These are phyloP conservation scores for Pseudomugil gertrudae DNA, from an alignment of 2,797 vertebrate species.

Conservation along the genomic window DNA sequence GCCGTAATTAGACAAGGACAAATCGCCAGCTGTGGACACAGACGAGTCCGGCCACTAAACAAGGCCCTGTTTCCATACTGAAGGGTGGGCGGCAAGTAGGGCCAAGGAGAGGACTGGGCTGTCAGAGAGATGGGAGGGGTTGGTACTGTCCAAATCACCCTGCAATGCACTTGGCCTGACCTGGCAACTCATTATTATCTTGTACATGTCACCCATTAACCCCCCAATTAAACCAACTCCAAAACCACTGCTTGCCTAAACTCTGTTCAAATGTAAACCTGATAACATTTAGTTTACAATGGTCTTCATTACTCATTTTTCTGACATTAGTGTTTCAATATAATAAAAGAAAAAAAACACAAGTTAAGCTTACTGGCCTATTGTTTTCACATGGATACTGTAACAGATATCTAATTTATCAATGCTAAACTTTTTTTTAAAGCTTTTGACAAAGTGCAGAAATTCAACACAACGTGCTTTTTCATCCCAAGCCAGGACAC, in stretches of 20 bases:
- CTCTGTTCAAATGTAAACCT: constrained; percentile 10
- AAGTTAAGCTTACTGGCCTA: neutral
- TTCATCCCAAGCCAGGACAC: constrained; percentile 23
- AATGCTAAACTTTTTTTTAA: constrained; percentile 23
- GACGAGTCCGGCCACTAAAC: constrained; percentile 84
- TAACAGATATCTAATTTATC: constrained; percentile 25
- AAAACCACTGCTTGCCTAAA: constrained; percentile 24
- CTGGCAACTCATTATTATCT: constrained; percentile 77
- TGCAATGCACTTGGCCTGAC: constrained; percentile 45
- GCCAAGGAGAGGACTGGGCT: constrained; percentile 68
- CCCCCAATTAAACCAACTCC: constrained; percentile 20
- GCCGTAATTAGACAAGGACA: constrained; percentile 98
- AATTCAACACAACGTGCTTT: neutral
- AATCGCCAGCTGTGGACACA: constrained; percentile 83
- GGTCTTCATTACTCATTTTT: constrained; percentile 5
- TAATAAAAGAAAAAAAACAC: neutral
- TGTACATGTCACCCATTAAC: constrained; percentile 19
- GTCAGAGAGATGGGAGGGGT: constrained; percentile 49
- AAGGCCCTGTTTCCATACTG: constrained; percentile 83
- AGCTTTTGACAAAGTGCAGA: constrained; percentile 32
- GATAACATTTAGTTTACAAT: neutral
- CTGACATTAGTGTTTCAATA: neutral
- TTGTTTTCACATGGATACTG: neutral
- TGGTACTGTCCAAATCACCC: constrained; percentile 58
- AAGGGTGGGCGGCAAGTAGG: constrained; percentile 69